Conservation (phyloP, 1,140 invertebrate genomes). For the Gryllus bimaculatus region DNA sequence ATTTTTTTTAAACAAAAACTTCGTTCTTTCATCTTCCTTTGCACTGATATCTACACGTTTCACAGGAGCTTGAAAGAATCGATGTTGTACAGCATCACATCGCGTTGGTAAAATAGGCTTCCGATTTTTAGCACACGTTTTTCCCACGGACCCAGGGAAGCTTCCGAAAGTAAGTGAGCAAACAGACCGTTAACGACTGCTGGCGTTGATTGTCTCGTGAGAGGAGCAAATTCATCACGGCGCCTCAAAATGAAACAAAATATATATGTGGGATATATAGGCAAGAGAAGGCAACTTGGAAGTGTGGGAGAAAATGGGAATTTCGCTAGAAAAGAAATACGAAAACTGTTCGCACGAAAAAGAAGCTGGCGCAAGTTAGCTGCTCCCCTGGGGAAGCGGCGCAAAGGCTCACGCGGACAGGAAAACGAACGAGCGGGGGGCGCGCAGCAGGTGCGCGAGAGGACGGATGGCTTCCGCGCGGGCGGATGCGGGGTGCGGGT, state of each 20-base stretch:
- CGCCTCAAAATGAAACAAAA: not conserved
- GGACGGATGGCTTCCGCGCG: no score
- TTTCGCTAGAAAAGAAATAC: not conserved
- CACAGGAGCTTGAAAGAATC: no score
- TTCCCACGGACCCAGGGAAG: no score
- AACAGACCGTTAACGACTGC: not conserved
- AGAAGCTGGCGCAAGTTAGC: not conserved
- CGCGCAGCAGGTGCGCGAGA: not conserved
- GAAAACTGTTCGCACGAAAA: constrained; percentile 1
- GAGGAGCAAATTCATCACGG: not conserved
- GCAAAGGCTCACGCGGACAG: not conserved
- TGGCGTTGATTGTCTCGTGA: not conserved
- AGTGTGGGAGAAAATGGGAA: not conserved
- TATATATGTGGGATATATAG: not conserved
- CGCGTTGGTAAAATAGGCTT: no score
- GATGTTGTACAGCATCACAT: no score
- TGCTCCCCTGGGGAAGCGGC: not conserved
- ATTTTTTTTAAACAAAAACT: no score
- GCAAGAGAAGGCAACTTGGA: not conserved
- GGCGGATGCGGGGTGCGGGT: no score
- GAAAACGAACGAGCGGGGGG: not conserved
- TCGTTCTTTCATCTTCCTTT: no score
- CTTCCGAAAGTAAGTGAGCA: not conserved
- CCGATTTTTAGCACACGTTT: no score
- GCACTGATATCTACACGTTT: no score